Conservation (phyloP, 2,888 invertebrate species). For the Helleia helle region DNA sequence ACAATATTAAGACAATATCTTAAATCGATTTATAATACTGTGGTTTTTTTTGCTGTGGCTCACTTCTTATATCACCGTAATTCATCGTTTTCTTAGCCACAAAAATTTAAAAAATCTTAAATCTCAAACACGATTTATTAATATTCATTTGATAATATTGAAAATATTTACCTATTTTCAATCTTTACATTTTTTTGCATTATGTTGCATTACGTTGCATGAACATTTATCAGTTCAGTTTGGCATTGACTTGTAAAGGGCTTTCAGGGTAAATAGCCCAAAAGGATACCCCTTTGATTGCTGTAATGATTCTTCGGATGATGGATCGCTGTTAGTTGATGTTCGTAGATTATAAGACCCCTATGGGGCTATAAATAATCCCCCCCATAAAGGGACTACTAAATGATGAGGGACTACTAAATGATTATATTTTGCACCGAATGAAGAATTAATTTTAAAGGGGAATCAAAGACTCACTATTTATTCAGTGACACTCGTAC, state of each 20-base stretch:
- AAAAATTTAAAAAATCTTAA: too few species aligned
- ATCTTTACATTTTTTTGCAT: too few species aligned
- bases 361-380: background rate
- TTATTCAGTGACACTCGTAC: background rate
- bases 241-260: background rate
- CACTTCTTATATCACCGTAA: too few species aligned
- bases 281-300: background rate
- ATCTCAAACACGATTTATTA: too few species aligned
- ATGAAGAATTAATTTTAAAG: background rate
- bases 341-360: background rate
- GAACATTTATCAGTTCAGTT: background rate
- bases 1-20: too few species aligned
- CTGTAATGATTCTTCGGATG: background rate
- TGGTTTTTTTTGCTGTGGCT: too few species aligned
- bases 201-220: background rate
- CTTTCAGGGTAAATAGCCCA: background rate
- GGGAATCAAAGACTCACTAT: background rate
- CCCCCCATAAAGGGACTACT: background rate
- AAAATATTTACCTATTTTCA: too few species aligned
- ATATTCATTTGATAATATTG: too few species aligned
- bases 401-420: background rate
- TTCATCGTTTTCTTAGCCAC: too few species aligned
- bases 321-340: background rate
- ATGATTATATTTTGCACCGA: background rate
- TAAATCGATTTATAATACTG: too few species aligned